Percentiles rank a stretch among this genome's conserved stretches.
Evolutionary conservation across 1,140 invertebrate species (phyloP).

Genomic region (Heliconius nattereri): DNA sequence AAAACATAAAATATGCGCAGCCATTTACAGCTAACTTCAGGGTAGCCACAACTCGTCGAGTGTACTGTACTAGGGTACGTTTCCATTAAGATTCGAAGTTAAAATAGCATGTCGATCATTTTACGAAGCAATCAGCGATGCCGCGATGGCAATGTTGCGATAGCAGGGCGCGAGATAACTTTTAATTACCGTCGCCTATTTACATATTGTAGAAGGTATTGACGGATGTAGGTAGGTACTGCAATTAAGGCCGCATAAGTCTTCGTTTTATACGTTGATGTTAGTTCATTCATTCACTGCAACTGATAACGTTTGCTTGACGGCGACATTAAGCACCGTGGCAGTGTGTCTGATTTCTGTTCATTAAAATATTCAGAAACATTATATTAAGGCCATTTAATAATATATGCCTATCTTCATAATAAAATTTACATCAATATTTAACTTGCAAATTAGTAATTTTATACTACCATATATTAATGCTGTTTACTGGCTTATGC

Average conservation of each 20-base stretch:
- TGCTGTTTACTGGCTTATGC: slow-evolving; percentile 19
- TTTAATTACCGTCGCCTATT: slow-evolving; percentile 80
- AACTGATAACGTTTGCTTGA: slow-evolving; percentile 69
- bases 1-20: too few relatives aligned
- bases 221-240: slow-evolving; percentile 58
- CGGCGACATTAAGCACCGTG: slow-evolving; percentile 61
- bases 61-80: slow-evolving; percentile 49
- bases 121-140: slow-evolving; percentile 70
- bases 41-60: too few relatives aligned
- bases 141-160: slow-evolving; percentile 58
- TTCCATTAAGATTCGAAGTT: slow-evolving; percentile 73
- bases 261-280: slow-evolving; percentile 70
- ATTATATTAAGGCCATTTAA: slow-evolving; percentile 49
- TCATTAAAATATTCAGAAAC: slow-evolving; percentile 58
- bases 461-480: slow-evolving; percentile 40
- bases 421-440: slow-evolving; percentile 59
- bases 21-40: too few relatives aligned
- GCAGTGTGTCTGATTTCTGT: slow-evolving; percentile 43
- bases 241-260: slow-evolving; percentile 75
- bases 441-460: slow-evolving; percentile 61
- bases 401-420: slow-evolving; percentile 51
- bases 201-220: slow-evolving; percentile 77
- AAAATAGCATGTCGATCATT: slow-evolving; percentile 78
- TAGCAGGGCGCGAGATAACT: slow-evolving; percentile 72
- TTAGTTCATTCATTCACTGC: slow-evolving; percentile 46